Conservation (phyloP, 2,888 invertebrate species). For the Tipula unca region DNA sequence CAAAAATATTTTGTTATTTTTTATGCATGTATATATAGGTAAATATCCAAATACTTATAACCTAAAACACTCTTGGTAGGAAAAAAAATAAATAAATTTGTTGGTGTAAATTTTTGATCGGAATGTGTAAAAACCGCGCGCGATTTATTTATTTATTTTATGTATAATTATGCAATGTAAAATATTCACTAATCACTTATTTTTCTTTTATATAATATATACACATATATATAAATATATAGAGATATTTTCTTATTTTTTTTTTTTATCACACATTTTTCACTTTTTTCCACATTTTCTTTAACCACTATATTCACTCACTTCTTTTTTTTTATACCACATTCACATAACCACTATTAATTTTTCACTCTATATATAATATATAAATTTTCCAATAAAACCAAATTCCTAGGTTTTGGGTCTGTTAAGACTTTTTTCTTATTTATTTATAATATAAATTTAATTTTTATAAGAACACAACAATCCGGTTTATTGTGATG, state of each 20-base stretch:
- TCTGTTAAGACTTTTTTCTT: neutral
- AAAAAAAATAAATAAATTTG: neutral
- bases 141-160: neutral
- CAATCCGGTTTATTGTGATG: conserved; percentile 18
- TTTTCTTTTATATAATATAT: neutral
- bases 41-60: neutral
- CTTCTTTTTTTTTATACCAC: neutral
- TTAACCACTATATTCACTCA: neutral
- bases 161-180: neutral
- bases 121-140: neutral
- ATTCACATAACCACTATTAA: neutral
- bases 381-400: neutral
- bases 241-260: neutral
- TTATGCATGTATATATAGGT: neutral
- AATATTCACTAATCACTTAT: neutral
- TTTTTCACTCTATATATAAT: neutral
- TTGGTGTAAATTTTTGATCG: neutral
- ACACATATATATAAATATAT: neutral
- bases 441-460: neutral
- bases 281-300: neutral
- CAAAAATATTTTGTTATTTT: neutral
- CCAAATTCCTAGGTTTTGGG: conserved; percentile 15
- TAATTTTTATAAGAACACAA: neutral
- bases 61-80: neutral
- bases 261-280: neutral